A percentile compares a stretch with the other conserved stretches of the same genome.
These are phyloP conservation scores for Euura lappo DNA, from an alignment of 1,140 invertebrate genomes.

Conservation along the genomic window DNA sequence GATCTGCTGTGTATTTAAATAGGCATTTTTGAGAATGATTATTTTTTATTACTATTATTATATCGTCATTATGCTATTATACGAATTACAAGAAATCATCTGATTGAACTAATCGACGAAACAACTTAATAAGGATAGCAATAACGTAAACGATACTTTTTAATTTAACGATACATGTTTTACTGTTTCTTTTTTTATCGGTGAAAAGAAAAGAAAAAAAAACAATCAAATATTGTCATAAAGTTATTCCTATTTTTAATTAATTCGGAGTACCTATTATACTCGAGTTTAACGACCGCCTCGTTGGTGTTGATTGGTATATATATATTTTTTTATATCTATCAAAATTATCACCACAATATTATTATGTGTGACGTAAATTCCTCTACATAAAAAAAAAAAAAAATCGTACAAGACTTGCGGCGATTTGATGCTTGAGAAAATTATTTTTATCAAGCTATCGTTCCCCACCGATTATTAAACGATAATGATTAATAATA, in stretches of 20 bases:
- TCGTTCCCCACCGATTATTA: constrained; percentile 7
- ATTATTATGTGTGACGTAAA: background rate
- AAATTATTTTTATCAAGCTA: background rate
- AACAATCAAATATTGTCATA: background rate
- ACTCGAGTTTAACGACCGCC: constrained; percentile 7
- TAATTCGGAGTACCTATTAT: constrained; percentile 9
- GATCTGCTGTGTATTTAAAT: background rate
- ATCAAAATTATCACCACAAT: background rate
- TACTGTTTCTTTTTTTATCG: background rate
- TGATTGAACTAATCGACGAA: too few relatives aligned
- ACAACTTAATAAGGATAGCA: background rate
- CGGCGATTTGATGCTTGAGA: background rate
- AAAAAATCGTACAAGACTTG: constrained; percentile 3
- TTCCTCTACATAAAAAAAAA: background rate
- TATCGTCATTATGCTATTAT: too few relatives aligned
- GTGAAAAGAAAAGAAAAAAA: too few relatives aligned
- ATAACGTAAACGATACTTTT: constrained; percentile 10
- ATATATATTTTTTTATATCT: too few relatives aligned
- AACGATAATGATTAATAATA: background rate
- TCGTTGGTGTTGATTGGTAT: too few relatives aligned
- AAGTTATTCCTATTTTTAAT: background rate
- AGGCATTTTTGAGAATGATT: constrained; percentile 9
- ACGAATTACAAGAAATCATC: too few relatives aligned
- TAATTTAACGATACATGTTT: background rate
- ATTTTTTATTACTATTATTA: background rate